A percentile compares a stretch with the other conserved stretches of the same genome.
Conservation (phyloP, 2,113 vertebrate genomes). For the Pangasianodon gigas region DNA sequence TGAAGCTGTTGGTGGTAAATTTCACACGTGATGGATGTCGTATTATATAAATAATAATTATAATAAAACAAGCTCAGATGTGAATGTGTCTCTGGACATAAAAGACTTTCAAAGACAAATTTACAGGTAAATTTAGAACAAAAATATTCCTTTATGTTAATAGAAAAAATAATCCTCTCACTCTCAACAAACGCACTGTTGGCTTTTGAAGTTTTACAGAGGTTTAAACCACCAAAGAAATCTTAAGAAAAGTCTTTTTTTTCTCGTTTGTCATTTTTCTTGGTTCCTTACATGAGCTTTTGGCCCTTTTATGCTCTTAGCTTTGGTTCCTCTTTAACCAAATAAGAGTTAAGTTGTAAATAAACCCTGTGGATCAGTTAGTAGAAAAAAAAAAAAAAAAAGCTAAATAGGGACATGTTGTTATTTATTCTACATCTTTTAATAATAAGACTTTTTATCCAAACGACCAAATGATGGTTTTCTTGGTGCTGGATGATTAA, state of each 20-base stretch:
- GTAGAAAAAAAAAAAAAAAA: background rate
- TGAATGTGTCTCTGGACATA: background rate
- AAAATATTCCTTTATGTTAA: background rate
- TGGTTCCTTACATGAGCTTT: background rate
- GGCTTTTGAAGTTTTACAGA: background rate
- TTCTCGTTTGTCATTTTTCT: too few species aligned
- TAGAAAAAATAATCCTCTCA: background rate
- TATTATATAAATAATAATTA: constrained; percentile 1
- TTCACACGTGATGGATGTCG: background rate
- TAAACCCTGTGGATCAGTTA: background rate
- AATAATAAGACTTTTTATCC: background rate
- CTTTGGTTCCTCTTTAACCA: background rate
- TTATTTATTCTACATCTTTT: background rate
- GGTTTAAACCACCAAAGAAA: background rate
- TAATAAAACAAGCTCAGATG: background rate
- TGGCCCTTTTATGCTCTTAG: background rate
- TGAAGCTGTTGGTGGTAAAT: background rate
- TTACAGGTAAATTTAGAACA: background rate
- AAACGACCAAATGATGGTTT: background rate
- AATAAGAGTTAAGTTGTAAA: background rate
- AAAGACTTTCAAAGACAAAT: background rate
- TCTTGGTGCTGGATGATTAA: background rate
- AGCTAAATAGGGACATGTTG: background rate
- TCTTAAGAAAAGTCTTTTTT: background rate
- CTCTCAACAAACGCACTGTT: background rate